Evolutionary conservation across 2,888 invertebrate genomes (phyloP).

Genomic region (Agrochola macilenta): DNA sequence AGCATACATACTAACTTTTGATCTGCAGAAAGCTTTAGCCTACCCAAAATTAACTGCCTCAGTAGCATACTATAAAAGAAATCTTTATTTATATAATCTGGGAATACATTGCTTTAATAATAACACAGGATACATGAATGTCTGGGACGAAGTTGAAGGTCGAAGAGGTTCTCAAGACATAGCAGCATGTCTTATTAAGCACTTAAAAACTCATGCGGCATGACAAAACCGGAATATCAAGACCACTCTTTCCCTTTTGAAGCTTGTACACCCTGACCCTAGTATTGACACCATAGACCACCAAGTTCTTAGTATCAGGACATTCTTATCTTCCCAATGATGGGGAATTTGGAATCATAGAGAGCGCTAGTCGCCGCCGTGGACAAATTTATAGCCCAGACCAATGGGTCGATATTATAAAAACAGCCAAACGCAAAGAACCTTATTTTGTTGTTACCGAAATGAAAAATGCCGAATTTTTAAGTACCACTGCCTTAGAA

Average conservation of each 20-base stretch:
- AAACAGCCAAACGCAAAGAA: conserved; percentile 44
- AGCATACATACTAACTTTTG: conserved; percentile 45
- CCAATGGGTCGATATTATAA: conserved; percentile 41
- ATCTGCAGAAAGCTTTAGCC: conserved; percentile 63
- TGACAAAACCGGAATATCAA: conserved; percentile 62
- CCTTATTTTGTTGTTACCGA: conserved; percentile 45
- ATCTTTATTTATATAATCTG: conserved; percentile 64
- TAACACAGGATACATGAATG: conserved; percentile 59
- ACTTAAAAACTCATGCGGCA: conserved; percentile 46
- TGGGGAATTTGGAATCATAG: conserved; percentile 34
- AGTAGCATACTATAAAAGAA: conserved; percentile 69
- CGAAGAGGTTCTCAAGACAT: conserved; percentile 69
- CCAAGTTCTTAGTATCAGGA: conserved; percentile 50
- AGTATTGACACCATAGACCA: conserved; percentile 56
- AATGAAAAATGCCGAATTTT: conserved; percentile 38
- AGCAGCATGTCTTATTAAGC: conserved; percentile 63
- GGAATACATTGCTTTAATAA: conserved; percentile 40
- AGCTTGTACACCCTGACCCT: conserved; percentile 53
- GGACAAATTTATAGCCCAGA: conserved; percentile 36
- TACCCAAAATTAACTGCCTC: conserved; percentile 64
- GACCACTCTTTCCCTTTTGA: conserved; percentile 66
- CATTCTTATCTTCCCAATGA: conserved; percentile 57
- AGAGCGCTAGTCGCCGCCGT: conserved; percentile 27
- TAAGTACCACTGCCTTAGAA: conserved; percentile 2
- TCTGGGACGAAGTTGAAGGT: conserved; percentile 65